These are phyloP conservation scores for Siniperca undulata DNA, from an alignment of 2,797 vertebrate genomes.

Conservation along the genomic window DNA sequence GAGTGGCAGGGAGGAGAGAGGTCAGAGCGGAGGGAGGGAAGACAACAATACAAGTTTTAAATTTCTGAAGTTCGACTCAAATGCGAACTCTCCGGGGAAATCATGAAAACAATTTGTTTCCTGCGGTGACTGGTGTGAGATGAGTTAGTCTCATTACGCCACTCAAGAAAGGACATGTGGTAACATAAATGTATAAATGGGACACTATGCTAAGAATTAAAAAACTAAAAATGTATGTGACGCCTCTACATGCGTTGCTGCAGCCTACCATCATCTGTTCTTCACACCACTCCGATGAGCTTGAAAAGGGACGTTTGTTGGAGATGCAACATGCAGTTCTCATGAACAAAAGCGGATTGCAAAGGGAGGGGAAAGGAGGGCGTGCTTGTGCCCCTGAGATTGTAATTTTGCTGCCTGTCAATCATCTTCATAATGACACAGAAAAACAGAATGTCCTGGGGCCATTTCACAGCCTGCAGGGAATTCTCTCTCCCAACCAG, in stretches of 20 bases:
- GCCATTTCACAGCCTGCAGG: slow-evolving; percentile 43
- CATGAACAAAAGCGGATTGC: slow-evolving; percentile 44
- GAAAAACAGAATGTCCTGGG: slow-evolving; percentile 55
- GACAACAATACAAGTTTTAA: slow-evolving; percentile 16
- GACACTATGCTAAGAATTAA: neutral
- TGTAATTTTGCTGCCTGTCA: slow-evolving; percentile 63
- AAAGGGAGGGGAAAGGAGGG: neutral
- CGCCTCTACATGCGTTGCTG: neutral
- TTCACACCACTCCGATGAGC: too few species aligned
- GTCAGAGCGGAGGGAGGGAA: neutral
- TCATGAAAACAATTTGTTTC: slow-evolving; percentile 36
- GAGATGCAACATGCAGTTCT: slow-evolving; percentile 12
- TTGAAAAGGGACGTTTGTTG: neutral
- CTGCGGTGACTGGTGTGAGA: neutral
- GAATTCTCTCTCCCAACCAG: slow-evolving; percentile 33
- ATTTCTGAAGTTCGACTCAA: slow-evolving; percentile 24
- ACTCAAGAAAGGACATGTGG: slow-evolving; percentile 25
- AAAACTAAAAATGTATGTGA: neutral
- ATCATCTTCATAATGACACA: slow-evolving; percentile 67
- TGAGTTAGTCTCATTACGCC: slow-evolving; percentile 34
- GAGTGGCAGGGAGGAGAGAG: slow-evolving; percentile 8
- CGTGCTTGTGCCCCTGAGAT: slow-evolving; percentile 20
- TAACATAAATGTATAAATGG: neutral
- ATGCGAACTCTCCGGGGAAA: slow-evolving; percentile 36
- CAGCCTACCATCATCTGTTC: neutral